Percentiles rank a stretch among this genome's conserved stretches.
These are phyloP conservation scores for Trissolcus japonicus DNA, from an alignment of 2,888 invertebrate genomes.

Conservation along the genomic window DNA sequence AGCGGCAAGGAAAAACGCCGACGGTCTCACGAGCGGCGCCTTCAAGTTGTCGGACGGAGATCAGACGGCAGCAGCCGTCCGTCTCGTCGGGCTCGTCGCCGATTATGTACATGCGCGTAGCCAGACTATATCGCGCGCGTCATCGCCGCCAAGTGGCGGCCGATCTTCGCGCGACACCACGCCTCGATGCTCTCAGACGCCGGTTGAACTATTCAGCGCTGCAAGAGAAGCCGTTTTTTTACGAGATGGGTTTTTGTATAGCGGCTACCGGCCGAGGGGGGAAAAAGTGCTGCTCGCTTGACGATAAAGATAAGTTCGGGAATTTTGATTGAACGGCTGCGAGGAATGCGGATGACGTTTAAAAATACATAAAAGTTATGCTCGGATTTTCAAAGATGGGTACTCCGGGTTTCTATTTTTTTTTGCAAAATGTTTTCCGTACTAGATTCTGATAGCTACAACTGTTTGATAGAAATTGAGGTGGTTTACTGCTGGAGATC, in stretches of 20 bases:
- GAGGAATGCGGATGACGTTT: slow-evolving; percentile 10
- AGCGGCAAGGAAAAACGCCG: slow-evolving; percentile 32
- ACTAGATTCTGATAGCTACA: no score
- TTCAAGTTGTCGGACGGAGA: slow-evolving; percentile 69
- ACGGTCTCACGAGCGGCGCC: slow-evolving; percentile 49
- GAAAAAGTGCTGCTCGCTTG: slow-evolving; percentile 24
- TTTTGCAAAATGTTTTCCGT: no score
- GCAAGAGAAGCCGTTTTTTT: slow-evolving; percentile 11
- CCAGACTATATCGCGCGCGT: slow-evolving; percentile 49
- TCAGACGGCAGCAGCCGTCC: slow-evolving; percentile 72
- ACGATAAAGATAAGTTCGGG: slow-evolving; percentile 13
- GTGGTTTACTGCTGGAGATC: no score
- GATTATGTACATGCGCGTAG: slow-evolving; percentile 71
- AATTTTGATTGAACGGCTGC: slow-evolving; percentile 11
- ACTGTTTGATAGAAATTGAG: no score
- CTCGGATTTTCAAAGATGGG: not conserved
- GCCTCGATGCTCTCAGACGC: slow-evolving; percentile 23
- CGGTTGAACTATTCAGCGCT: slow-evolving; percentile 10
- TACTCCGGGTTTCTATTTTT: not conserved
- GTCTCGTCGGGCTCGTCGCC: slow-evolving; percentile 67
- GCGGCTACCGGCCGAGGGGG: not conserved
- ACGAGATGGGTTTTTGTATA: slow-evolving; percentile 4
- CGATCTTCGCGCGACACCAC: slow-evolving; percentile 22
- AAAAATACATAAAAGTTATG: slow-evolving; percentile 1
- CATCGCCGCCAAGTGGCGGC: slow-evolving; percentile 42